These are phyloP conservation scores for Tragopan temminckii DNA, from an alignment of 2,797 vertebrate genomes.

Conservation along the genomic window DNA sequence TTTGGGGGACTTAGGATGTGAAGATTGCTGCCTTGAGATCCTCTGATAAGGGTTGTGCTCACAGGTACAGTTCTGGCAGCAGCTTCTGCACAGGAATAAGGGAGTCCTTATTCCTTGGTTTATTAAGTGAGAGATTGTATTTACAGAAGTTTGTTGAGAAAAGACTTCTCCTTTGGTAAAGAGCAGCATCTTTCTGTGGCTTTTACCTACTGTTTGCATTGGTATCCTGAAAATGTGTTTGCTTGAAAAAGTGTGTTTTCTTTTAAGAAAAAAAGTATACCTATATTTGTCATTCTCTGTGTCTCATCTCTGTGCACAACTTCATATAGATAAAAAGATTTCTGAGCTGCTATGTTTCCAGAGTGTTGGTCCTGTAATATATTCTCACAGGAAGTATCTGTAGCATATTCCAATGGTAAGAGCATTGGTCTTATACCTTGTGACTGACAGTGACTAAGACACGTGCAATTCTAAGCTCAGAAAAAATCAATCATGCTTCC, in stretches of 20 bases:
- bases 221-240: neutral
- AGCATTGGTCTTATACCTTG: neutral
- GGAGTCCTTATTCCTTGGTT: neutral
- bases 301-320: neutral
- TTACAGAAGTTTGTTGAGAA: neutral
- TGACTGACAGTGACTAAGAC: neutral
- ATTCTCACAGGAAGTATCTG: neutral
- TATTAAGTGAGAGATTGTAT: neutral
- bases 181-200: neutral
- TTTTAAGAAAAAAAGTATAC: neutral
- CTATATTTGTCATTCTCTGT: neutral
- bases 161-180: neutral
- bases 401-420: neutral
- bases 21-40: neutral
- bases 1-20: neutral
- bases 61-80: neutral
- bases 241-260: neutral
- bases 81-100: neutral
- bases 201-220: neutral
- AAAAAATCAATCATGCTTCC: neutral
- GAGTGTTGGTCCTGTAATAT: neutral
- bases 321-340: neutral
- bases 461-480: neutral
- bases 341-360: neutral
- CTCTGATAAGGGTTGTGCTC: neutral